Evolutionary conservation across 2,888 invertebrate genomes (phyloP).

Genomic region (Diplolepis rosae): DNA sequence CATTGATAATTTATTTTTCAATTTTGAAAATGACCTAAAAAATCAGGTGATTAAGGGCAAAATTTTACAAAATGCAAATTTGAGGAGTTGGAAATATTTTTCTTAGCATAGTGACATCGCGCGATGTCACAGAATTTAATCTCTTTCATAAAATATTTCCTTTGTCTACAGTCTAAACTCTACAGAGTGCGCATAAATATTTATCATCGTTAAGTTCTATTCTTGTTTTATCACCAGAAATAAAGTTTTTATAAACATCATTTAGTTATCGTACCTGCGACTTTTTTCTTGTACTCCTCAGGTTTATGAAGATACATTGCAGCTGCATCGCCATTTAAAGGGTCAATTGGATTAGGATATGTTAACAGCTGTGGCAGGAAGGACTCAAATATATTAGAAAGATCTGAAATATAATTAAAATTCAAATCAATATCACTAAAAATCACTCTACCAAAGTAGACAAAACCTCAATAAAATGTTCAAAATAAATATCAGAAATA

Average conservation of each 20-base stretch:
- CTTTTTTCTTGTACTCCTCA: constrained; percentile 99
- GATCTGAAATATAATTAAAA: constrained; percentile 79
- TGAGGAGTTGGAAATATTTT: no score
- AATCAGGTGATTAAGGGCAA: no score
- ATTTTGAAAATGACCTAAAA: no score
- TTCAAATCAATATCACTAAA: no score
- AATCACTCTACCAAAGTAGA: no score
- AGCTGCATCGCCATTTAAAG: constrained; percentile 99
- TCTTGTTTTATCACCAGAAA: not conserved
- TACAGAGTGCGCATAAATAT: not conserved
- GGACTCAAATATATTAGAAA: constrained; percentile 99
- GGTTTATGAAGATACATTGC: constrained; percentile 99
- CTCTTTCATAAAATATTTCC: not conserved
- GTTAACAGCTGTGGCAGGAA: constrained; percentile 99
- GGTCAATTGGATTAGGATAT: constrained; percentile 99
- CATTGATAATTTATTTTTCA: no score
- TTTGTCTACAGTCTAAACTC: no score
- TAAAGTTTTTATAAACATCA: constrained; percentile 4
- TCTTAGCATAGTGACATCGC: no score
- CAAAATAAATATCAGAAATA: no score
- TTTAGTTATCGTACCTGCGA: constrained; percentile 80
- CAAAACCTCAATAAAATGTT: no score
- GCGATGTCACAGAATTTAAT: no score
- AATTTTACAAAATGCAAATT: no score
- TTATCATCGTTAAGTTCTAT: not conserved